Evolutionary conservation across 2,888 invertebrate genomes (phyloP), one percentile per base, ranked within the genome.

Genomic region (Bombylius discolor): DNA sequence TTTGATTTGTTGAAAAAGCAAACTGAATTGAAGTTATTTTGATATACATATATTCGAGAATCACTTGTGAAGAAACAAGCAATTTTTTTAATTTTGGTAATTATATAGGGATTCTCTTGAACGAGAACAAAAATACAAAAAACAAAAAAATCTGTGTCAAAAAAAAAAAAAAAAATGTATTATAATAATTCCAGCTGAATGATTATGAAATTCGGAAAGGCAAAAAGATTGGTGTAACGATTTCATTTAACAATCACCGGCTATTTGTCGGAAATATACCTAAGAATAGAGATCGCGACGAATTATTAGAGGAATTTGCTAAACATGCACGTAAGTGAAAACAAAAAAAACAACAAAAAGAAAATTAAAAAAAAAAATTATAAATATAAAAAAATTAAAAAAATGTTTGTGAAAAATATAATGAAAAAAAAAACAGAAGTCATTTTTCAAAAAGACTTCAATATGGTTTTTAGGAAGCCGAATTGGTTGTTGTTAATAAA

Each of bases 231-330:
- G 95, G 95, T 85, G 94, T 95, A 80, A 95, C 94, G 83, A 88
- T 95, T 85, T 96, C 95, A 83, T 92, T 93, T 88, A 95, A 96
- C 87, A 96, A 96, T 89, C 92, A 93, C 83, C 91, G 95, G 84
- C 89, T 96, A 84, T 96, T 95, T 91, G 94, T 96, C 85, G 96
- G 95, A 81, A 96, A 96, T 92, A 95, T 96, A 86, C 95, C 96
- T 84, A 96, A 96, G 89, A 94, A 91, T 87, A 93, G 94, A 87
- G 92, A 93, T 86, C 91, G 89, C 85, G 94, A 94, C 81, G 94
- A 95, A 87, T 91, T 96, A 82, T 87, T 89, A 84, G 94, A 95
- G 87, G 95, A 96, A 84, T 95, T 96, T 88, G 84, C 90, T 82
- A 94, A 93, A 85, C 90, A 93, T 85, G 93, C 94, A 90, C 94